Conservation (phyloP, 2,797 vertebrate genomes). For the Parauchenoglanis ngamensis region DNA sequence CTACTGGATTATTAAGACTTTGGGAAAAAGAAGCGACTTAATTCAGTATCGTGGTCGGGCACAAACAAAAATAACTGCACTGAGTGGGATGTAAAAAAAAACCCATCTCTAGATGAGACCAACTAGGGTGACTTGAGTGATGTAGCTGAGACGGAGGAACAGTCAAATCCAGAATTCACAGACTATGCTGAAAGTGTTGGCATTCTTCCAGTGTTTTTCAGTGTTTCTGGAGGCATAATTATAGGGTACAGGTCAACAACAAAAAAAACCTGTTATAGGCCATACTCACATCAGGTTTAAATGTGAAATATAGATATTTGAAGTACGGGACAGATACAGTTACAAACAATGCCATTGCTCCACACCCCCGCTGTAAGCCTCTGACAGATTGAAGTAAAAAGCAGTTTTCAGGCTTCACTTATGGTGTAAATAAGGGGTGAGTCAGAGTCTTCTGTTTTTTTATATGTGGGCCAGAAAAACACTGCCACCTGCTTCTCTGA, state of each 20-base stretch:
- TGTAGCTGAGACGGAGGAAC: neutral
- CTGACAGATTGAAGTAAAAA: neutral
- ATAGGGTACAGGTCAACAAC: neutral
- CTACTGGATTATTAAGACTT: neutral
- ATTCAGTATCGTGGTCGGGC: neutral
- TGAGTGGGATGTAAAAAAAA: neutral
- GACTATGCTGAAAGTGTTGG: neutral
- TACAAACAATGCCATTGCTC: neutral
- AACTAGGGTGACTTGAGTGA: neutral
- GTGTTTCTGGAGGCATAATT: no score
- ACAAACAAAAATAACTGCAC: neutral
- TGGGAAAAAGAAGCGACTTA: neutral
- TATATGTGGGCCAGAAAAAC: constrained; percentile 30
- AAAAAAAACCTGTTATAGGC: neutral
- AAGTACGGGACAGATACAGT: neutral
- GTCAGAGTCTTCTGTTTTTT: constrained; percentile 18
- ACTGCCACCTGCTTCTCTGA: constrained; percentile 23
- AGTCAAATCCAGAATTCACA: neutral
- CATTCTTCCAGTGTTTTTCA: neutral
- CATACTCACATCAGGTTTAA: neutral
- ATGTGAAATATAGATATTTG: neutral
- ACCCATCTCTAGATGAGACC: neutral
- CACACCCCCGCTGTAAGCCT: neutral
- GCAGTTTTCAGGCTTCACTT: constrained; percentile 1
- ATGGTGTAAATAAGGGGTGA: constrained; percentile 17